Evolutionary conservation across 2,888 invertebrate species (phyloP).

Genomic region (Trilocha varians): DNA sequence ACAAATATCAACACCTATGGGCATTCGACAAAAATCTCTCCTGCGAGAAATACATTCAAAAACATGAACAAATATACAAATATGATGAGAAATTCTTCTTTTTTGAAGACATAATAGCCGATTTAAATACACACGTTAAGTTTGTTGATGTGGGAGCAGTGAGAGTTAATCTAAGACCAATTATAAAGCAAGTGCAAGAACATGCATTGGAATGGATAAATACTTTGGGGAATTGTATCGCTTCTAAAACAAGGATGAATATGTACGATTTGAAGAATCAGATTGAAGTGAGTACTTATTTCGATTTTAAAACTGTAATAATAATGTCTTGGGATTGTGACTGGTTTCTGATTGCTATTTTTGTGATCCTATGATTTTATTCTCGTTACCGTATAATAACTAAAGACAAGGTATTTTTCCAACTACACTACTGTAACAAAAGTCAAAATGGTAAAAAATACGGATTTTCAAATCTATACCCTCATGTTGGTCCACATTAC

Average conservation of each 20-base stretch:
- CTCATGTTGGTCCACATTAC: too few relatives aligned
- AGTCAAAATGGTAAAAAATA: too few relatives aligned
- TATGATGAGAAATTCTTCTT: constrained; percentile 91
- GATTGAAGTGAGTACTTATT: constrained; percentile 76
- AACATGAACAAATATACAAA: constrained; percentile 62
- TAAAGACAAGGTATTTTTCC: too few relatives aligned
- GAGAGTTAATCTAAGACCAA: constrained; percentile 81
- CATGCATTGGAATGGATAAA: constrained; percentile 88
- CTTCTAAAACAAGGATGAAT: constrained; percentile 76
- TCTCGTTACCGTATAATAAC: too few relatives aligned
- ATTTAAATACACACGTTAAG: constrained; percentile 72
- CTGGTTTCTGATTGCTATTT: background rate
- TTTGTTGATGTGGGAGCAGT: constrained; percentile 79
- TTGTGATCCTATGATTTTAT: too few relatives aligned
- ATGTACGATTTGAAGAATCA: constrained; percentile 80
- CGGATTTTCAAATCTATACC: too few relatives aligned
- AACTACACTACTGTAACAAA: too few relatives aligned
- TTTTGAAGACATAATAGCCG: constrained; percentile 82
- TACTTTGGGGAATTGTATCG: constrained; percentile 79
- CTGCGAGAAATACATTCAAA: constrained; percentile 84
- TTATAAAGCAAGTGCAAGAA: constrained; percentile 75
- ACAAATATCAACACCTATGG: constrained; percentile 84
- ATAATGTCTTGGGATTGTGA: too few relatives aligned
- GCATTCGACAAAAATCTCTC: constrained; percentile 80
- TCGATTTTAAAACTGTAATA: too few relatives aligned